phyloP scores from a whole-genome alignment of 2,888 invertebrate species.

The Ephialtes manifestator region DNA sequence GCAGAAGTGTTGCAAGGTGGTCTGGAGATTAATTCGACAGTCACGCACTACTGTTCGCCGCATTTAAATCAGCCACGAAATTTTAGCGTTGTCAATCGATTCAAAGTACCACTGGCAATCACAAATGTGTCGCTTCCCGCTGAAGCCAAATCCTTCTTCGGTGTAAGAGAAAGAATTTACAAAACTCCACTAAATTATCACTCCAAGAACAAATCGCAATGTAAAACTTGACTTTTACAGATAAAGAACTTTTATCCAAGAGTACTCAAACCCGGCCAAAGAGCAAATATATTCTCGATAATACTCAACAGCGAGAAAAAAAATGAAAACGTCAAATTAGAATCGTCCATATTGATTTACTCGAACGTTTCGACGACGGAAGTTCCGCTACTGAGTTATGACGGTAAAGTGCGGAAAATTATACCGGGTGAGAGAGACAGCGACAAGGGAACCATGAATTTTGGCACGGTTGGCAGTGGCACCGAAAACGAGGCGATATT shows the following conservation, averaged over 20 bases:
- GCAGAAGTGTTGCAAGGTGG: conserved; percentile 88
- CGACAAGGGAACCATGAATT: conserved; percentile 87
- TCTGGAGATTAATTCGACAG: conserved; percentile 87
- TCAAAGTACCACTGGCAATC: conserved; percentile 91
- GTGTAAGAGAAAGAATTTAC: conserved; percentile 85
- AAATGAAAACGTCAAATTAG: conserved; percentile 87
- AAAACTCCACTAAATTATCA: conserved; percentile 4
- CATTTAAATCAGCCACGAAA: conserved; percentile 86
- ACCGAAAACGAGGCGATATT: conserved; percentile 91
- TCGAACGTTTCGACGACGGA: conserved; percentile 92
- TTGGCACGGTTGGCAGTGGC: conserved; percentile 90
- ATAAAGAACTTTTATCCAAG: conserved; percentile 89
- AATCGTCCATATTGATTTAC: conserved; percentile 89
- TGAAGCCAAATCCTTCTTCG: conserved; percentile 89
- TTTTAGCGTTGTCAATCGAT: conserved; percentile 91
- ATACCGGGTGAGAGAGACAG: conserved; percentile 82
- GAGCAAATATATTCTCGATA: conserved; percentile 88
- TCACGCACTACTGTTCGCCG: conserved; percentile 86
- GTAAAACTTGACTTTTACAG: conserved; percentile 83
- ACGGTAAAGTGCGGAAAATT: conserved; percentile 88
- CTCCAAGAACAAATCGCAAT: neutral
- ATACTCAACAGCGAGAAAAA: conserved; percentile 87
- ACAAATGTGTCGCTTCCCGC: conserved; percentile 90
- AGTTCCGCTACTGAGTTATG: conserved; percentile 91
- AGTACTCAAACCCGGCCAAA: conserved; percentile 88